Base-by-base conservation (phyloP, 2,113 vertebrate genomes). In the Brienomyrus longianalis region DNA sequence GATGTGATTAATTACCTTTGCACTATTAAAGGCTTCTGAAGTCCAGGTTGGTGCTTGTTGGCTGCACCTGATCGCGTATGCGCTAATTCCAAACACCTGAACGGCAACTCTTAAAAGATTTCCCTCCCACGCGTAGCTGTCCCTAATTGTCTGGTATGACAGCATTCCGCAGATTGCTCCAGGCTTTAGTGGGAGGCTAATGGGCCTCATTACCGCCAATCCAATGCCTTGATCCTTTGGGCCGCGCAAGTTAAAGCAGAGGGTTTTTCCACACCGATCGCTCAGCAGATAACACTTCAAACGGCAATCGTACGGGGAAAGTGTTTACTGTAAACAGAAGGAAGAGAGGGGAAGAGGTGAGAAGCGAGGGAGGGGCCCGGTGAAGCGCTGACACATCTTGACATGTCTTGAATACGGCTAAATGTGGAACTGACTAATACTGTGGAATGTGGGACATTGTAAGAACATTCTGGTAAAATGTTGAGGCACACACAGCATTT, bases 21-120 rank as follows among this genome's bases (percentile, higher is more conserved):
- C 59, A 54, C 86, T 86, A 86, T 89, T 87, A 90, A 83, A 17
- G 35, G 6, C 35, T 31, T 59, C 90, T 89, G 80, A 80, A 88
- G 87, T 90, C 70, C 59, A 91, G 50, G 59, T 35, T 19, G 59
- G 19, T 74, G 51, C 27, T 45, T 56, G 35, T 54, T 54, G 56
- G 39, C 31, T 87, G 51, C 85, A 31, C 88, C 45, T 48, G 62
- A 31, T 77, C 59, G 62, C 85, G 70, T 85, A 91, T 88, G 83
- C 17, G 9, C 39, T 84, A 23, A 84, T 47, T 84, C 83, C 0
- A 21, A 84, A 84, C 39, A 84, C 83, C 83, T 47, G 43, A 48
- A 21, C 23, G 19, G 45, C 83, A 84, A 7, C 45, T 23, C 10
- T 59, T 59, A 35, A 86, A 56, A 39, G 39, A 66, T 47, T 90